Evolutionary conservation across 2,113 vertebrate genomes (phyloP), one percentile per base, ranked within the genome.

Genomic region (Isichthys henryi): DNA sequence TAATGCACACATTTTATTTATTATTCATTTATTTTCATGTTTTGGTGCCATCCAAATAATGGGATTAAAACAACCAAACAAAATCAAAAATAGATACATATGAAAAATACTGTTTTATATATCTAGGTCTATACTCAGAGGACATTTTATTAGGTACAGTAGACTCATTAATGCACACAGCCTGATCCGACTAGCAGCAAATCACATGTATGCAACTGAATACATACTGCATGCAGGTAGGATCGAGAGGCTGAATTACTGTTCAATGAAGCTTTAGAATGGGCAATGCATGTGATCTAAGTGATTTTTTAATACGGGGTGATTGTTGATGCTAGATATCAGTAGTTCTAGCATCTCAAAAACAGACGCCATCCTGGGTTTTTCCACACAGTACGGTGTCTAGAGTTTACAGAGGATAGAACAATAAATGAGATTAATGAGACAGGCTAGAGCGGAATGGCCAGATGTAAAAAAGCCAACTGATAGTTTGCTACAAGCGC

Each of bases 61-160:
- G 21, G 49, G 74, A 82, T 86, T 88, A 88, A 66, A 90, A 49
- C 31, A 87, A 89, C 91, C 92, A 93, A 93, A 93, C 89, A 92
- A 92, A 92, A 90, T 35, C 43, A 48, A 58, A 27, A 46, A 52
- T 52, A 86, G 19, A 52, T 35, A 74, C 31, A n/a, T 8, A 62
- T n/a, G 58, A n/a, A 62, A 62, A 62, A 62, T 62, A n/a, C 21
- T 62, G 58, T 66, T 66, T 66, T 27, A 66, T 66, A 66, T 66
- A 66, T 66, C 8, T 11, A 66, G 58, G 58, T 9, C 58, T 66
- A 27, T 27, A n/a, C 58, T 66, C 58, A 27, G 58, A 27, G 58
- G n/a, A n/a, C 58, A 66, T 10, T 27, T 27, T 66, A 66, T 66
- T 66, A 11, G 58, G 9, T n/a, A n/a, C n/a, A n/a, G n/a, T 21